phyloP scores from a whole-genome alignment of 2,888 invertebrate genomes.

The Hymenopus coronatus region DNA sequence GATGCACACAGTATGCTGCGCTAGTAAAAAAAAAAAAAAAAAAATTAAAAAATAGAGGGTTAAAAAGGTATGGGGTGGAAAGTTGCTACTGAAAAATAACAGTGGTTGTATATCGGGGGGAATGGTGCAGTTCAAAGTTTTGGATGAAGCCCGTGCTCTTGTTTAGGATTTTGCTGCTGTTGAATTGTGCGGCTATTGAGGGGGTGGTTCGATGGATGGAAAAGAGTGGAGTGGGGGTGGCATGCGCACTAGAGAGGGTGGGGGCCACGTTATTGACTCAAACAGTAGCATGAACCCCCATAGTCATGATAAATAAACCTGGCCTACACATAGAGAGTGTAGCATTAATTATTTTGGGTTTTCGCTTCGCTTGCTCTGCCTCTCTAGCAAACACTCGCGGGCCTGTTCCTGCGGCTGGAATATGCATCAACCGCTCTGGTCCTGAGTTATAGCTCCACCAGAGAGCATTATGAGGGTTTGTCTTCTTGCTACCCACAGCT shows the following conservation, averaged over 20 bases:
- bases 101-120: background rate
- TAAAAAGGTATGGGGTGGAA: background rate
- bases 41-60: background rate
- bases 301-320: background rate
- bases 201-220: background rate
- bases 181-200: background rate
- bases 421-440: background rate
- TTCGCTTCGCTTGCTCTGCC: background rate
- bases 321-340: background rate
- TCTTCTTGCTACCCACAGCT: background rate
- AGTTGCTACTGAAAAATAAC: background rate
- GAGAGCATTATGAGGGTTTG: background rate
- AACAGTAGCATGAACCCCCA: background rate
- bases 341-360: background rate
- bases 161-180: background rate
- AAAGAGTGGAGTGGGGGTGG: background rate
- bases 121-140: background rate
- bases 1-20: background rate
- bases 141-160: background rate
- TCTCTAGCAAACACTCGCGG: background rate
- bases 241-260: background rate
- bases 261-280: conserved; percentile 6
- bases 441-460: background rate
- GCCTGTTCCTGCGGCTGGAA: background rate
- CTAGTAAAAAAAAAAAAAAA: background rate